These are phyloP conservation scores for Chloropsis hardwickii DNA, from an alignment of 2,113 vertebrate species.

Conservation along the genomic window DNA sequence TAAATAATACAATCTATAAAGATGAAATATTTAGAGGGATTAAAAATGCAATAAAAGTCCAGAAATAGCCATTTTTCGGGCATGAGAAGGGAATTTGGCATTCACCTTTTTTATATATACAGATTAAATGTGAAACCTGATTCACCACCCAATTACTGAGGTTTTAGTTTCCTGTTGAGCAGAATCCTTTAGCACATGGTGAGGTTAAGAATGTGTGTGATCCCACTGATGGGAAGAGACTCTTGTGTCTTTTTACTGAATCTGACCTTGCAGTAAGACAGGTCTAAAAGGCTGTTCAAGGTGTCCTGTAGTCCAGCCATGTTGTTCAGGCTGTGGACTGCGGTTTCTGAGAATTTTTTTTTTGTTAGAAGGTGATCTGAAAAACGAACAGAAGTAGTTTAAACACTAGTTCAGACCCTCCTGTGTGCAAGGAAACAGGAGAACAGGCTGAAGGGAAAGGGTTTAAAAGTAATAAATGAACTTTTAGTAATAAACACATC, in stretches of 20 bases:
- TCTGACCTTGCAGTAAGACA: not conserved
- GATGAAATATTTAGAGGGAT: slow-evolving; percentile 52
- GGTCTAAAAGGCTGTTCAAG: not conserved
- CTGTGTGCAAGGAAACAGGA: not conserved
- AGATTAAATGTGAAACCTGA: not conserved
- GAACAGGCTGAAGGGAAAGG: not conserved
- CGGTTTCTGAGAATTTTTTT: not conserved
- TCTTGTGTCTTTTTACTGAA: not conserved
- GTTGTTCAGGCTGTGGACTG: not conserved
- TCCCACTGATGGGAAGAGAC: not conserved
- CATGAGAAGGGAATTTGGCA: not conserved
- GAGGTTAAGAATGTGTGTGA: not conserved
- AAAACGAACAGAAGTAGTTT: not conserved
- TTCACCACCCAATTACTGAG: not conserved
- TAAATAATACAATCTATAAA: slow-evolving; percentile 55
- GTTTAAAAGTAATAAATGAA: not conserved
- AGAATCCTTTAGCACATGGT: not conserved
- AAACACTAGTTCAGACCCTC: not conserved
- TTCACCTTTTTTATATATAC: not conserved
- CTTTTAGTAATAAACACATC: not conserved
- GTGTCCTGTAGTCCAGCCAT: not conserved
- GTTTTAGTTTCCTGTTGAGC: not conserved
- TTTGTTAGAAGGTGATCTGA: not conserved
- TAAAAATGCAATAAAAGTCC: slow-evolving; percentile 44
- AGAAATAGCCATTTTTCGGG: not conserved